These are phyloP conservation scores for Macrophya annulata DNA, from an alignment of 2,888 invertebrate genomes.

Conservation along the genomic window DNA sequence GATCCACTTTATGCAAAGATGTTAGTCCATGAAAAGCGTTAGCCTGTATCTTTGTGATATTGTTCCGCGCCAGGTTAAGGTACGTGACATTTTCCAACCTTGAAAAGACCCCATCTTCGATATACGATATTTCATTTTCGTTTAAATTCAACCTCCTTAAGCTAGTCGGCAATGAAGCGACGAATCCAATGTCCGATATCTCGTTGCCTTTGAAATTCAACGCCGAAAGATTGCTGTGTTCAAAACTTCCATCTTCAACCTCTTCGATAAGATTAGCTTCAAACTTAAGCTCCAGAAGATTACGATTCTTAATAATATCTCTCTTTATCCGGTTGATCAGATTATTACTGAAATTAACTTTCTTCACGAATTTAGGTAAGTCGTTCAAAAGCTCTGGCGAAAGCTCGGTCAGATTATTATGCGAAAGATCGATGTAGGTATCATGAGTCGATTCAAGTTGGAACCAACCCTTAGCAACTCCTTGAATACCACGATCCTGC, in stretches of 20 bases:
- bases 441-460: slow-evolving; percentile 62
- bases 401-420: slow-evolving; percentile 68
- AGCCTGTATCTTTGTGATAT: slow-evolving; percentile 24
- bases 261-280: slow-evolving; percentile 74
- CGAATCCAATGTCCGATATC: slow-evolving; percentile 64
- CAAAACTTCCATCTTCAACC: slow-evolving; percentile 76
- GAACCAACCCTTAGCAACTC: slow-evolving; percentile 70
- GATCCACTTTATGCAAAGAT: slow-evolving; percentile 71
- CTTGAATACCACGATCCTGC: slow-evolving; percentile 62
- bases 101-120: slow-evolving; percentile 62
- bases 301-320: slow-evolving; percentile 66
- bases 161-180: slow-evolving; percentile 64
- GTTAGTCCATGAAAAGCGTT: background rate
- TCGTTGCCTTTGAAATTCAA: slow-evolving; percentile 64
- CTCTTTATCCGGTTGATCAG: slow-evolving; percentile 62
- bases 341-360: slow-evolving; percentile 65
- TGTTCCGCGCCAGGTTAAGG: slow-evolving; percentile 30
- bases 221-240: slow-evolving; percentile 70
- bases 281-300: slow-evolving; percentile 75
- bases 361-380: slow-evolving; percentile 64
- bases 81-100: slow-evolving; percentile 58
- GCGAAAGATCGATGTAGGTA: slow-evolving; percentile 63
- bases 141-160: slow-evolving; percentile 62
- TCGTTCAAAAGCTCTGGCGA: slow-evolving; percentile 69
- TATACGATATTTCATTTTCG: slow-evolving; percentile 63